Evolutionary conservation across 2,113 vertebrate species (phyloP).

Genomic region (Saccopteryx bilineata): DNA sequence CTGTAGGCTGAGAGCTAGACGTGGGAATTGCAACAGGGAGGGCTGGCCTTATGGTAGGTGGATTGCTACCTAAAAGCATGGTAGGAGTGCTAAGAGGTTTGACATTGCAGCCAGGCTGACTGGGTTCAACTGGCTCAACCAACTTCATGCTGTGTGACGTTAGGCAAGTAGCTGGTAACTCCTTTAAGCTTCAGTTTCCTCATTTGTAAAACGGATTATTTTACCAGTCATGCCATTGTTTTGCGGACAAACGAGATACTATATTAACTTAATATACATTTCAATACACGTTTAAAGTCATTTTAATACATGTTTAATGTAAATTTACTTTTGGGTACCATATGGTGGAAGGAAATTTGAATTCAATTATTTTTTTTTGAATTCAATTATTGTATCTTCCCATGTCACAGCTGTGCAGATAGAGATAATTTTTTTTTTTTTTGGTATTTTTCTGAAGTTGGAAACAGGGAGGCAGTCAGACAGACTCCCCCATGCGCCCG

Average conservation of each 20-base stretch:
- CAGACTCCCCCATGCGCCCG: too few relatives aligned
- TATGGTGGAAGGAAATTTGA: background rate
- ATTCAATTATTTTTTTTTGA: background rate
- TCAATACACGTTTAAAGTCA: background rate
- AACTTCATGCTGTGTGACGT: background rate
- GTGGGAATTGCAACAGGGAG: background rate
- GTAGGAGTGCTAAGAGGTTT: background rate
- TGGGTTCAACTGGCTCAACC: background rate
- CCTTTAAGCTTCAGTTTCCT: conserved; percentile 8
- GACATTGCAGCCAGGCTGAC: background rate
- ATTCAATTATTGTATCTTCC: background rate
- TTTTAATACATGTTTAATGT: background rate
- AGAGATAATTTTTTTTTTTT: too few relatives aligned
- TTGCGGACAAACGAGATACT: conserved; percentile 7
- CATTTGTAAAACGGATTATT: conserved; percentile 13
- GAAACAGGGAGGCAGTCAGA: too few relatives aligned
- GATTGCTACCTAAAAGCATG: background rate
- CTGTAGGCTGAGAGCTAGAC: conserved; percentile 20
- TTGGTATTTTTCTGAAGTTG: too few relatives aligned
- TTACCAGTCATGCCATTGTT: background rate
- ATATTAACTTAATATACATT: background rate
- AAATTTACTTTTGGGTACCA: background rate
- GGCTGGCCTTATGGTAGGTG: background rate
- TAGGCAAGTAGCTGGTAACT: conserved; percentile 31
- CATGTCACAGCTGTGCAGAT: background rate